Evolutionary conservation across 2,797 vertebrate genomes (phyloP).

Genomic region (Leucoraja ocellata): DNA sequence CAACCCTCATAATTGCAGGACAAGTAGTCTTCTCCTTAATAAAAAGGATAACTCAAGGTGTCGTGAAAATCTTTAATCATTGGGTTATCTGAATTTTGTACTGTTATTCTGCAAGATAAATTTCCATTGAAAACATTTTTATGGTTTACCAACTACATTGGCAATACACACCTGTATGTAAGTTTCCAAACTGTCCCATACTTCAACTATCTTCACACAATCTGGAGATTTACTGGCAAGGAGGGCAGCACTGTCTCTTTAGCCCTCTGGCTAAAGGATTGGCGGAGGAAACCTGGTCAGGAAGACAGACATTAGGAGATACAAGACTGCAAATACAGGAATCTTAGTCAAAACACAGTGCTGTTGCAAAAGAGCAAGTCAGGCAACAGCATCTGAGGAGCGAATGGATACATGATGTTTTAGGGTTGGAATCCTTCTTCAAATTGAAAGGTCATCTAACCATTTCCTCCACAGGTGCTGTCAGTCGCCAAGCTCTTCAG

Average conservation of each 20-base stretch:
- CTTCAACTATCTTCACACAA: constrained; percentile 91
- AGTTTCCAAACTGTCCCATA: constrained; percentile 86
- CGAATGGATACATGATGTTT: too few species aligned
- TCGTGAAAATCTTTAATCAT: constrained; percentile 16
- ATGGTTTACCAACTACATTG: neutral
- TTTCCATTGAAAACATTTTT: neutral
- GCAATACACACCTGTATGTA: constrained; percentile 76
- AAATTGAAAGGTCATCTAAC: too few species aligned
- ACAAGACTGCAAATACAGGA: too few species aligned
- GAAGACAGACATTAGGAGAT: too few species aligned
- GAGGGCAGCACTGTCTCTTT: constrained; percentile 92
- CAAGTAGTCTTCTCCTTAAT: constrained; percentile 30
- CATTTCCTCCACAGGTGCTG: too few species aligned
- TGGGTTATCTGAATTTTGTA: neutral
- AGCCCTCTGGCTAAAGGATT: constrained; percentile 85
- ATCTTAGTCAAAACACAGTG: too few species aligned
- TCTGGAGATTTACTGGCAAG: constrained; percentile 91
- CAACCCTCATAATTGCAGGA: constrained; percentile 35
- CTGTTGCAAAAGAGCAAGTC: too few species aligned
- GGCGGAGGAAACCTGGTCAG: constrained; percentile 57
- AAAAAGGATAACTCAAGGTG: constrained; percentile 23
- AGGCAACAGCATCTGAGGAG: too few species aligned
- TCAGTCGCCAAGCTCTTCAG: too few species aligned
- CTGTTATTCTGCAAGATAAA: neutral
- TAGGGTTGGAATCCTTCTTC: too few species aligned